Base-by-base conservation (phyloP, 2,113 vertebrate genomes). In the Scalopus aquaticus region DNA sequence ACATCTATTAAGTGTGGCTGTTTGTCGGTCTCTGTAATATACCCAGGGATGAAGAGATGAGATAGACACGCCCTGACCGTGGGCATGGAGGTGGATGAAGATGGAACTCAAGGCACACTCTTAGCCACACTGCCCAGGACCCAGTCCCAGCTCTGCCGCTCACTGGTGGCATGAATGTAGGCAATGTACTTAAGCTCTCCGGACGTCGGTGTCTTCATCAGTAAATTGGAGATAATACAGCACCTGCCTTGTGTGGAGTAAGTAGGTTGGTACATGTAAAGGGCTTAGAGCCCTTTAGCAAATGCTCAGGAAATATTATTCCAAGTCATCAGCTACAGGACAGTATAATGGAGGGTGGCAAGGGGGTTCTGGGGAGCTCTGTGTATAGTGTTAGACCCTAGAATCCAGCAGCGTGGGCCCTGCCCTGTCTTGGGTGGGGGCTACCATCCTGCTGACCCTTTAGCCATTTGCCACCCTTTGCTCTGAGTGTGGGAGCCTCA, bases 271-370 rank as follows among this genome's bases (percentile, higher is more conserved):
- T 37, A 26, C 58, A 32, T 0, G 0, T 32, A 58, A 78, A 86
- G 58, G 51, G 28, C 11, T 74, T 51, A 44, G 88, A 82, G 80
- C 70, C 42, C 35, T 2, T 6, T 39, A 44, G 67, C 54, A 64
- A 78, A 16, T 30, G 22, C 49, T 73, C 42, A 46, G 6, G 20
- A 44, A 51, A 30, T 42, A 12, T 1, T 3, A 24, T 35, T 44
- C 49, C 44, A 4, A 42, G 58, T 32, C 1, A 5, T 54, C 46
- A 30, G 17, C 35, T 16, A 1, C 3, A 54, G 37, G 30, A 74
- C 20, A 32, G 22, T 24, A 3, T 37, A 60, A n/a, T 2, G 0
- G 62, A 44, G 19, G 30, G 17, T 9, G 1, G 3, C 4, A 8
- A 39, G 32, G 24, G 49, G 64, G 1, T 44, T 44, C 1, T 13